Evolutionary conservation across 2,888 invertebrate species (phyloP).

Genomic region (Gandaritis pyraliata): DNA sequence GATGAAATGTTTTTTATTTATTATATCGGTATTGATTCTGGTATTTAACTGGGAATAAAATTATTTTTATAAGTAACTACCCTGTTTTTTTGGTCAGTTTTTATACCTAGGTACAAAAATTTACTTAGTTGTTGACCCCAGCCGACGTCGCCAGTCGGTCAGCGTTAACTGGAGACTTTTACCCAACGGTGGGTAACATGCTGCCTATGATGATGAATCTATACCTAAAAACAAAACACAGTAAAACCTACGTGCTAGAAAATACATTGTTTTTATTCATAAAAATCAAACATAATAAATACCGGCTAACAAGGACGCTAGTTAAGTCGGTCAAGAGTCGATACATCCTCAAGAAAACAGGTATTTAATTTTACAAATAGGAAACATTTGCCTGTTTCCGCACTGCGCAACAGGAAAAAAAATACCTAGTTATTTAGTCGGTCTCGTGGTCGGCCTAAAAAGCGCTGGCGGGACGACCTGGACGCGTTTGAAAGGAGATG

Average conservation of each 20-base stretch:
- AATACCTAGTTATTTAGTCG: not conserved
- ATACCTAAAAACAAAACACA: no score
- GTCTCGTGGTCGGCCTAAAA: no score
- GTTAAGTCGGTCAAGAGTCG: not conserved
- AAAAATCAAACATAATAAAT: not conserved
- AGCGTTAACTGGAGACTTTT: no score
- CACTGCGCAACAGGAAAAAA: not conserved
- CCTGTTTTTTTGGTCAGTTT: constrained; percentile 7
- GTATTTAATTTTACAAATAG: constrained; percentile 1
- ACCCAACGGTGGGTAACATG: no score
- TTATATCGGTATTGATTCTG: constrained; percentile 57
- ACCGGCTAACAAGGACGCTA: constrained; percentile 2
- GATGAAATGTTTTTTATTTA: constrained; percentile 52
- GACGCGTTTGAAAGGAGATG: no score
- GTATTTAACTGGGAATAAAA: constrained; percentile 57
- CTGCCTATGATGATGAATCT: no score
- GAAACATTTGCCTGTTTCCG: constrained; percentile 18
- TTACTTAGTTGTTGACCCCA: no score
- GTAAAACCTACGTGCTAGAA: not conserved
- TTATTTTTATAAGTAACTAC: constrained; percentile 25
- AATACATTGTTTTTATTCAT: not conserved
- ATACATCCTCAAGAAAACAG: not conserved
- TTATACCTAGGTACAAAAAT: no score
- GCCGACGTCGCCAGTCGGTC: no score
- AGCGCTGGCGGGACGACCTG: no score